Base-by-base conservation (phyloP, 2,888 invertebrate genomes). In the Idaea straminata region DNA sequence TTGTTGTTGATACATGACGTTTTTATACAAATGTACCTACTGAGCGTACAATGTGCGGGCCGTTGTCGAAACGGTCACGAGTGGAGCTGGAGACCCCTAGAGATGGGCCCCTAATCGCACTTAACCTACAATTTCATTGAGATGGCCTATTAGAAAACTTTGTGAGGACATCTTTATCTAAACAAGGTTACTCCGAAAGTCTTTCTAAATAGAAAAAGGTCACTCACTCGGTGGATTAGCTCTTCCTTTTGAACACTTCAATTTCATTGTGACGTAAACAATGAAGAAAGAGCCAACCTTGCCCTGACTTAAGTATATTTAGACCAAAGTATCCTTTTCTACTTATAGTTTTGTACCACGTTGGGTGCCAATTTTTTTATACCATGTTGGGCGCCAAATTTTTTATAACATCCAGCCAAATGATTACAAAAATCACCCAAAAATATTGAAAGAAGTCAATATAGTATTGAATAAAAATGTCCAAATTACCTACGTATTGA, bases 161-260 rank as follows among this genome's bases (percentile, higher is more conserved):
- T 47, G 13, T 47, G 47, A 47, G 13, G 47, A 47, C 47, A 47
- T 47, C 13, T 47, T 47, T 47, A 47, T 10, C 5, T 47, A 47
- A 7, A 47, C 47, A 47, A 47, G 47, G 47, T 47, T 47, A 7
- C 47, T 47, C 47, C 47, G 47, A 47, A 47, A 47, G 47, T 47
- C 6, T 47, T 61, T 61, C 16, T 61, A 61, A 61, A 47, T 61
- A 38, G 25, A 47, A 61, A 38, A 61, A 61, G 38, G 47, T 61
- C 15, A 15, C 15, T 36, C 16, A 47, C 16, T 36, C 16, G 61
- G 16, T 47, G 35, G 7, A 47, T 47, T 47, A 61, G 38, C 38
- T 16, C 7, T 47, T 62, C 47, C 47, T 15, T 47, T 62, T 38
- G 15, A 47, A 62, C 62, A 62, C 57, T 57, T 7, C 34, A 57